Percentiles rank a stretch among this genome's conserved stretches.
Evolutionary conservation across 1,140 invertebrate species (phyloP).

Genomic region (Dendrolimus kikuchii): DNA sequence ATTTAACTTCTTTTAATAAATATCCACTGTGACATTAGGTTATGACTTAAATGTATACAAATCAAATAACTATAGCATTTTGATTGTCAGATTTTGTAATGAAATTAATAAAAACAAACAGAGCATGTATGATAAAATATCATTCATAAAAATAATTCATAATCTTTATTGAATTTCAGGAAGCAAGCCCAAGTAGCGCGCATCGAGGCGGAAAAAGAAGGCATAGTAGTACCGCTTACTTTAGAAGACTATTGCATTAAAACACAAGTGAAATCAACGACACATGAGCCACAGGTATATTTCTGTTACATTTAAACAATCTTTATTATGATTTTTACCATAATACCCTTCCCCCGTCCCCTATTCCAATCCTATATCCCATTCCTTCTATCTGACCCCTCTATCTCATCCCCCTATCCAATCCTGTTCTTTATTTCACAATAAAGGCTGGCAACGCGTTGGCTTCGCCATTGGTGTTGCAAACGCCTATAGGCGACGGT

Average conservation of each 20-base stretch:
- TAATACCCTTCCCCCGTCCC: neutral
- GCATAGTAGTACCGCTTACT: conserved; percentile 96
- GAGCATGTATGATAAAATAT: no score
- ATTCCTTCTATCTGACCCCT: no score
- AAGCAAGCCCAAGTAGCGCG: conserved; percentile 97
- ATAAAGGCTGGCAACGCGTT: neutral
- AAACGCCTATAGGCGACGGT: no score
- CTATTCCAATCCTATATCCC: neutral
- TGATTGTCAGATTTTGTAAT: no score
- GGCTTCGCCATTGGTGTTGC: neutral
- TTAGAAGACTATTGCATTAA: conserved; percentile 99
- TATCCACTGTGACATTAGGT: no score
- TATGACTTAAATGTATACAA: no score
- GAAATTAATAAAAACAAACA: no score
- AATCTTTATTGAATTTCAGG: conserved; percentile 71
- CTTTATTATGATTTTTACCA: neutral
- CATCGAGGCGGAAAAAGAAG: conserved; percentile 95
- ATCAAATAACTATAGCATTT: no score
- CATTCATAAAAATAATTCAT: neutral
- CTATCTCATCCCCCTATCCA: no score
- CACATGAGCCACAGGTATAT: conserved; percentile 76
- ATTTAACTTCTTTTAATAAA: no score
- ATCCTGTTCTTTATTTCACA: no score
- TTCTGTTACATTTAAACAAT: conserved; percentile 4
- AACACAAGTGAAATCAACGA: conserved; percentile 85